These are phyloP conservation scores for Thalassaphorura encarpata DNA, from an alignment of 1,140 invertebrate genomes.

Conservation along the genomic window DNA sequence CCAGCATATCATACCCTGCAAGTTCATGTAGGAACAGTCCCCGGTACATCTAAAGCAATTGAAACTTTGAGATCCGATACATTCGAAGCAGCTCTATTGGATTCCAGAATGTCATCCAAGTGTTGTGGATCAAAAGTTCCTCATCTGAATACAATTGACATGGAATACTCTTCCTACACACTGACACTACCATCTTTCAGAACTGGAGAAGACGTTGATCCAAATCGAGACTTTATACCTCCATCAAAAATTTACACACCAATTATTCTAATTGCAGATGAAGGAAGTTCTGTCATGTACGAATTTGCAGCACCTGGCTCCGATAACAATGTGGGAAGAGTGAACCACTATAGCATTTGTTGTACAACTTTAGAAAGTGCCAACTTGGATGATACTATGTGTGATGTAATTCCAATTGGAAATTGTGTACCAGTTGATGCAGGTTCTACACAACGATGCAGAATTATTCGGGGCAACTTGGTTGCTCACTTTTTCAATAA, in stretches of 20 bases:
- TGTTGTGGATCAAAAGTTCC: conserved; percentile 17
- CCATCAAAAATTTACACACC: conserved; percentile 14
- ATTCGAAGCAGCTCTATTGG: conserved; percentile 9
- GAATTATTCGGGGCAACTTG: background rate
- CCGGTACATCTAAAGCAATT: background rate
- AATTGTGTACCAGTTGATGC: background rate
- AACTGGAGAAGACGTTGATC: conserved; percentile 10
- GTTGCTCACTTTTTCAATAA: background rate
- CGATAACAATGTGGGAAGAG: background rate
- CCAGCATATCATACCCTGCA: conserved; percentile 8
- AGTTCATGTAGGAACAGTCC: conserved; percentile 2
- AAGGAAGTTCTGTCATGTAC: background rate
- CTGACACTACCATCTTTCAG: conserved; percentile 8
- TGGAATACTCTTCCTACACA: background rate
- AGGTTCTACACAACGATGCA: background rate
- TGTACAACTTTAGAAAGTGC: background rate
- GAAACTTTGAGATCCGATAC: background rate
- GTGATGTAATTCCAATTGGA: background rate
- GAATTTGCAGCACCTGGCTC: conserved; percentile 8
- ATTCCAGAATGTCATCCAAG: background rate
- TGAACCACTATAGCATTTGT: conserved; percentile 14
- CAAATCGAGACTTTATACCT: background rate
- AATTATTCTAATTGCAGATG: background rate
- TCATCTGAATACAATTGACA: background rate
- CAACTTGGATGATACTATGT: conserved; percentile 3